Evolutionary conservation across 2,113 vertebrate species (phyloP).

Genomic region (Oncorhynchus nerka): DNA sequence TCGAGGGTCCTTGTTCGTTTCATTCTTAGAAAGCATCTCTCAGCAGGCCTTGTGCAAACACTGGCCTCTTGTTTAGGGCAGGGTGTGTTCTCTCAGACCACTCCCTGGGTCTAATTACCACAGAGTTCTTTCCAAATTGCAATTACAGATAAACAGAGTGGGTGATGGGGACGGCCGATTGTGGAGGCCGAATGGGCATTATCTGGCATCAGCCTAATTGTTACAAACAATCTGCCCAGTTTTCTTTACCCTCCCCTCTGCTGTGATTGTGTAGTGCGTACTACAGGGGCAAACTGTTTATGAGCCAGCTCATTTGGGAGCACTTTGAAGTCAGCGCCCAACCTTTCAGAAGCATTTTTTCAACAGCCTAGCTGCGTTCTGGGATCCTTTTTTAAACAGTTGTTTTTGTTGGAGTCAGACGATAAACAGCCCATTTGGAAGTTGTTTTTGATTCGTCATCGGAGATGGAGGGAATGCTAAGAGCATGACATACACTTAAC

Average conservation of each 20-base stretch:
- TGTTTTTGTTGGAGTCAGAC: slow-evolving; percentile 40
- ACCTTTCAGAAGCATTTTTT: slow-evolving; percentile 50
- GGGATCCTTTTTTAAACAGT: slow-evolving; percentile 66
- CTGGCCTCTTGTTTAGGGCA: slow-evolving; percentile 74
- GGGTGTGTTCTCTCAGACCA: slow-evolving; percentile 62
- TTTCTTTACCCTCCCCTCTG: slow-evolving; percentile 49
- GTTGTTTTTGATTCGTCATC: slow-evolving; percentile 54
- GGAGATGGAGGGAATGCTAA: slow-evolving; percentile 18
- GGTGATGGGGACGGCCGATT: slow-evolving; percentile 73
- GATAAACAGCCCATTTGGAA: slow-evolving; percentile 50
- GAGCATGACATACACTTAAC: slow-evolving; percentile 16
- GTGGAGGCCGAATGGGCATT: slow-evolving; percentile 50
- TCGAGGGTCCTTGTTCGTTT: too few species aligned
- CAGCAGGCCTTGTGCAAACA: slow-evolving; percentile 70
- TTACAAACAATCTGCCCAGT: slow-evolving; percentile 68
- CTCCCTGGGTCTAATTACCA: slow-evolving; percentile 70
- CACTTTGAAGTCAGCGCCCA: slow-evolving; percentile 73
- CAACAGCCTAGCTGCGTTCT: slow-evolving; percentile 46
- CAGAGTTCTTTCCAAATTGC: slow-evolving; percentile 74
- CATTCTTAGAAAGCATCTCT: slow-evolving; percentile 13
- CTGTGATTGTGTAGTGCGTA: slow-evolving; percentile 59
- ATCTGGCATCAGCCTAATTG: slow-evolving; percentile 83
- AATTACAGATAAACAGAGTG: slow-evolving; percentile 76
- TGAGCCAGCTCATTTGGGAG: slow-evolving; percentile 60
- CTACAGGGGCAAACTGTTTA: slow-evolving; percentile 69